These are phyloP conservation scores for Thaumetopoea pityocampa DNA, from an alignment of 1,140 invertebrate species.

Conservation along the genomic window DNA sequence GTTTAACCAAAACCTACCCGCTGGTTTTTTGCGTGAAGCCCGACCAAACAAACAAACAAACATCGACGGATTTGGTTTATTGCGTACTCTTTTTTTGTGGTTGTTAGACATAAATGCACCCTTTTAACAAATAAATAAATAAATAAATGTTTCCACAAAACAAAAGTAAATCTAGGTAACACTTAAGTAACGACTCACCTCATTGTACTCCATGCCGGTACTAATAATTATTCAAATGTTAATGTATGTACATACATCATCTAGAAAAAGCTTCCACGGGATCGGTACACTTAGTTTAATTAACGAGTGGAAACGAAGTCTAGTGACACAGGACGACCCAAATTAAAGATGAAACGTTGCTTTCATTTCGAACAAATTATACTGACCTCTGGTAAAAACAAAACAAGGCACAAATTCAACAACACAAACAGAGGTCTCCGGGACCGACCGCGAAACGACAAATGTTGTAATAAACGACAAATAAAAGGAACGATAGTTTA, in stretches of 20 bases:
- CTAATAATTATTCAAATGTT: conserved; percentile 7
- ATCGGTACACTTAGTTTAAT: conserved; percentile 35
- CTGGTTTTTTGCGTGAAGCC: no score
- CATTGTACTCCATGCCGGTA: background rate
- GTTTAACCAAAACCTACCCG: no score
- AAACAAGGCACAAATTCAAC: conserved; percentile 53
- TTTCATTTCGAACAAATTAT: conserved; percentile 61
- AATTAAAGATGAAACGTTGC: conserved; percentile 62
- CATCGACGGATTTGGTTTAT: no score
- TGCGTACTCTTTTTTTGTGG: no score
- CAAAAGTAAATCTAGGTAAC: background rate
- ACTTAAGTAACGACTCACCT: background rate
- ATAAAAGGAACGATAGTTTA: conserved; percentile 70
- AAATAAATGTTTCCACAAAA: background rate
- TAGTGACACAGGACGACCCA: conserved; percentile 39
- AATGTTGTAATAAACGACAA: conserved; percentile 67
- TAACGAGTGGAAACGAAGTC: conserved; percentile 36
- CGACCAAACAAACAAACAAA: no score
- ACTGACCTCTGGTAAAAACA: conserved; percentile 39
- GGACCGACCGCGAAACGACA: conserved; percentile 44
- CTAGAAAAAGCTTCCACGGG: conserved; percentile 12
- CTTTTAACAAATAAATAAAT: no score
- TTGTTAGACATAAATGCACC: no score
- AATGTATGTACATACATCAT: conserved; percentile 6
- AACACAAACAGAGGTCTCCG: conserved; percentile 48